Evolutionary conservation across 1,140 invertebrate genomes (phyloP).

Genomic region (Druon quercuslanigerum): DNA sequence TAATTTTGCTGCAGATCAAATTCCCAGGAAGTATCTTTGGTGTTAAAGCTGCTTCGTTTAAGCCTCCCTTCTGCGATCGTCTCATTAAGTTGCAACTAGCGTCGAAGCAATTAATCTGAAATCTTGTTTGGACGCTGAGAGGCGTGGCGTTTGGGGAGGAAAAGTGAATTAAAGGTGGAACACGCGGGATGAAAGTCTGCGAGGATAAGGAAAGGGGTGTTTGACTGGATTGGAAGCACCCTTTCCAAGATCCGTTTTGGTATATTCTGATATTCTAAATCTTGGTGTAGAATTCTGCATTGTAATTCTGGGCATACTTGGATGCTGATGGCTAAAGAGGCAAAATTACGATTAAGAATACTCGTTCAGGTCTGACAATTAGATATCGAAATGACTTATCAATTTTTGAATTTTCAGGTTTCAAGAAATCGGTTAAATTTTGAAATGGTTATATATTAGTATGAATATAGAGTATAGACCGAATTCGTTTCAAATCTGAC

Average conservation of each 20-base stretch:
- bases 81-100: slow-evolving; percentile 63
- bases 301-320: neutral
- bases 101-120: slow-evolving; percentile 63
- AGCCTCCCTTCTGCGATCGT: slow-evolving; percentile 22
- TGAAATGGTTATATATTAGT: too few relatives aligned
- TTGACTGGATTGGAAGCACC: slow-evolving; percentile 28
- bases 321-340: neutral
- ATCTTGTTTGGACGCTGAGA: slow-evolving; percentile 50
- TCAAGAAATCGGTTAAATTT: too few relatives aligned
- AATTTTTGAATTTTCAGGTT: too few relatives aligned
- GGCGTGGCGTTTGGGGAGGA: slow-evolving; percentile 32
- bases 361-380: too few relatives aligned
- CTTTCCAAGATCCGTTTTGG: neutral
- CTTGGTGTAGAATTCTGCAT: neutral
- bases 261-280: neutral
- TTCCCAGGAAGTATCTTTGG: neutral
- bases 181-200: slow-evolving; percentile 31
- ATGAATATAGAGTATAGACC: too few relatives aligned
- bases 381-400: too few relatives aligned
- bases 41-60: neutral
- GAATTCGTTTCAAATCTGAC: too few relatives aligned
- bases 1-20: neutral
- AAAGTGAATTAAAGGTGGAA: slow-evolving; percentile 21
- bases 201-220: slow-evolving; percentile 29
- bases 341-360: too few relatives aligned